Evolutionary conservation across 2,888 invertebrate genomes (phyloP), one percentile per base, ranked within the genome.

Genomic region (Pimpla rufipes): DNA sequence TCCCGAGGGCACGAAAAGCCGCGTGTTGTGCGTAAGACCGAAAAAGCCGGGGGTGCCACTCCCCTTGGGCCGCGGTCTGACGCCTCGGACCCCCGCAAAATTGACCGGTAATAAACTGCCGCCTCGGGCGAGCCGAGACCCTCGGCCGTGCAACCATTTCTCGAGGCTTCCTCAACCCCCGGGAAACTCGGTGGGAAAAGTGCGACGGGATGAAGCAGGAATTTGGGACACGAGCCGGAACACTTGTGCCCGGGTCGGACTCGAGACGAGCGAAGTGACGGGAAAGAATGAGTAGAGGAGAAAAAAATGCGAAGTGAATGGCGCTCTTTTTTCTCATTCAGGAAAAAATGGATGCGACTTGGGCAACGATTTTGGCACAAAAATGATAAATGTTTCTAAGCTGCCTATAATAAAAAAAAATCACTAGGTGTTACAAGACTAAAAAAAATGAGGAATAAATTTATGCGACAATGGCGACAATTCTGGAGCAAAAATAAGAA

Each of bases 71-170:
- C 57, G 55, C 64, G 76, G 73, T 76, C 71, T 74, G 71, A 77
- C 75, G 83, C 79, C 85, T 76, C 66, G 62, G 37, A 55, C 55
- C 45, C 70, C 29, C 57, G 79, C 78, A 73, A 85, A 85, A 85
- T 86, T 80, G 78, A 82, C 85, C 67, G 79, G 85, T 70, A 85
- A 81, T 85, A 83, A 85, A 82, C 47, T 47, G 73, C 52, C n/a
- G n/a, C 29, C 29, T 29, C 29, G 29, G 29, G 29, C 29, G 40
- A 73, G 70, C 70, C 73, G 77, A 55, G 74, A 59, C 70, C 68
- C 62, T 18, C 68, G 55, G 62, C 68, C 76, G 74, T 80, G 80
- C 74, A 45, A 68, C 68, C 70, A 76, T 71, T 77, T 79, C 75
- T 59, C n/a, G 45, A 47, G 40, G 77, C 45, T 35, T 52, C 42